A percentile compares a stretch with the other conserved stretches of the same genome.
These are phyloP conservation scores for Hydractinia echinata DNA, from an alignment of 30 jellyfish, hydroid and myxozoan genomes.

Conservation along the genomic window DNA sequence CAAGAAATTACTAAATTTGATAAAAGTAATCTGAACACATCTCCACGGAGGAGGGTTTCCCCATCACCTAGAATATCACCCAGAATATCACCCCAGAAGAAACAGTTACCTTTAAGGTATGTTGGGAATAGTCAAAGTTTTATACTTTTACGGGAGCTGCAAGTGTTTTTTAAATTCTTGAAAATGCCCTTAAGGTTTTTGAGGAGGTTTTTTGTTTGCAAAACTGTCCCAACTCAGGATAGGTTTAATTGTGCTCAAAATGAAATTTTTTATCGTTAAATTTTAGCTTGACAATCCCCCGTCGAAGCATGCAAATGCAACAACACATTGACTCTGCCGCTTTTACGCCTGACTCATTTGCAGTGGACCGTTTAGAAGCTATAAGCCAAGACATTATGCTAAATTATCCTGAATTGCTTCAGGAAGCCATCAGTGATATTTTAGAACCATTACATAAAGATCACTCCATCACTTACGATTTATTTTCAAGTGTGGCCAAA, in stretches of 20 bases:
- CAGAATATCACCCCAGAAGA: neutral
- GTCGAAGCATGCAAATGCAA: constrained; percentile 2
- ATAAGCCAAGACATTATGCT: constrained; percentile 70
- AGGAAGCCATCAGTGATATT: constrained; percentile 55
- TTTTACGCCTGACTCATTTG: constrained; percentile 63
- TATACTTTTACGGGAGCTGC: too few relatives aligned
- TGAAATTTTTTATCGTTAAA: neutral
- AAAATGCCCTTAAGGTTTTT: too few relatives aligned
- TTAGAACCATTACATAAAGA: constrained; percentile 64
- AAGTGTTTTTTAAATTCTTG: too few relatives aligned
- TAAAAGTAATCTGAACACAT: neutral
- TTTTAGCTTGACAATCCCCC: constrained; percentile 8
- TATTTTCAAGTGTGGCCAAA: constrained; percentile 68
- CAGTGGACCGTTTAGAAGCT: constrained; percentile 55
- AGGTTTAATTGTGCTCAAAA: too few relatives aligned
- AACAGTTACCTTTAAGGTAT: neutral
- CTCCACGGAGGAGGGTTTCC: neutral
- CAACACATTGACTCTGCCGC: neutral
- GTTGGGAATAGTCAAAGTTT: too few relatives aligned
- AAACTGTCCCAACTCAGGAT: too few relatives aligned
- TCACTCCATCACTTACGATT: constrained; percentile 52
- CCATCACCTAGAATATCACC: neutral
- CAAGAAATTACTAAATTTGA: constrained; percentile 19
- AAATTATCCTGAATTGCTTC: constrained; percentile 70
- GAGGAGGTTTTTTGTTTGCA: too few relatives aligned